Percentiles rank a stretch among this genome's conserved stretches.
Evolutionary conservation across 2,888 invertebrate genomes (phyloP).

Genomic region (Phyllotreta cruciferae): DNA sequence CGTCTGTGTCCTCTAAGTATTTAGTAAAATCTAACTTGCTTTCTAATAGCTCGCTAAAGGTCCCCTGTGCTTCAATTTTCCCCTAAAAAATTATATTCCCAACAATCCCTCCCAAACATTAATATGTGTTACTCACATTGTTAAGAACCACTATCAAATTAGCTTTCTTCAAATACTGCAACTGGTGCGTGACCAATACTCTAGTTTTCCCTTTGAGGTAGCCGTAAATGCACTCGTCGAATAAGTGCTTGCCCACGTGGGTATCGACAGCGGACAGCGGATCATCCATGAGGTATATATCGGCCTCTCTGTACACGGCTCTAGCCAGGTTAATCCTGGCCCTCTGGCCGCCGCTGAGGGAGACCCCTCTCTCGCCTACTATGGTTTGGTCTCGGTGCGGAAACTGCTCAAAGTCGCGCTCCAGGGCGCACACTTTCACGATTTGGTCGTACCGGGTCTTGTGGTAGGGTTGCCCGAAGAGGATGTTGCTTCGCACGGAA

Average conservation of each 20-base stretch:
- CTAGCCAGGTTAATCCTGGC: constrained; percentile 33
- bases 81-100: constrained; percentile 34
- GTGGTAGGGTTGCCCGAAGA: constrained; percentile 67
- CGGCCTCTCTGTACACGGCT: constrained; percentile 23
- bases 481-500: constrained; percentile 88
- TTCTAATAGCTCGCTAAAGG: constrained; percentile 41
- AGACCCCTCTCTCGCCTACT: constrained; percentile 26
- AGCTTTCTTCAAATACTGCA: constrained; percentile 75
- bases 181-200: constrained; percentile 85
- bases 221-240: constrained; percentile 74
- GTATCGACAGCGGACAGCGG: constrained; percentile 34
- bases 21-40: constrained; percentile 42
- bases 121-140: constrained; percentile 60
- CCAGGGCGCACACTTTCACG: constrained; percentile 19
- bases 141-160: constrained; percentile 72
- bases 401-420: constrained; percentile 25
- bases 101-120: not conserved
- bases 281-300: constrained; percentile 27
- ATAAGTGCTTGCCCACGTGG: constrained; percentile 55
- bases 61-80: constrained; percentile 43
- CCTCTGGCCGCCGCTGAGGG: constrained; percentile 32
- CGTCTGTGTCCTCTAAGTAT: constrained; percentile 36
- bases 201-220: constrained; percentile 69
- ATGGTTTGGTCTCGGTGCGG: constrained; percentile 51
- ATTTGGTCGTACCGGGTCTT: constrained; percentile 39